Evolutionary conservation across 2,888 invertebrate genomes (phyloP), one percentile per base, ranked within the genome.

Genomic region (Neelides folsomi): DNA sequence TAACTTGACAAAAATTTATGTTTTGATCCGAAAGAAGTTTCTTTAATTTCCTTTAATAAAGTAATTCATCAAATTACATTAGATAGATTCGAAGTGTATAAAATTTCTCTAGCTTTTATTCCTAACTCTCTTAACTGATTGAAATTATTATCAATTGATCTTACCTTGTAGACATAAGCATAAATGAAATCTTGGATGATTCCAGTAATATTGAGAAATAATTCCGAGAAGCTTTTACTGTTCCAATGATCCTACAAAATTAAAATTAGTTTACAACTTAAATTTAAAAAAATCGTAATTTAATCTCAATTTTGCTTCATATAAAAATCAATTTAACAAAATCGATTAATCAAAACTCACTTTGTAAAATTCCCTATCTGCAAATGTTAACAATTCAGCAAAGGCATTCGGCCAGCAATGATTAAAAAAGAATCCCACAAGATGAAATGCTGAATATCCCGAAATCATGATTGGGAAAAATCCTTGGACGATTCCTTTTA

Each of bases 141-240:
- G n/a, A n/a, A n/a, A n/a, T n/a, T n/a, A n/a, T n/a, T n/a, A n/a
- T n/a, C n/a, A n/a, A n/a, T 27, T 27, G 27, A 27, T 27, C 41
- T 2, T n/a, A 49, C 49, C 34, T 51, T 51, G 34, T 51, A 51
- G 51, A 95, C 76, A 70, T 93, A 89, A 6, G 81, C 80, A 65
- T 88, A 86, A 1, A 95, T 75, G 92, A 92, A 95, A 62, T 89
- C 87, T 68, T 94, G 86, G 0, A 95, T 90, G 0, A 93, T 82
- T 12, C 86, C 78, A 70, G 95, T 95, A 94, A 94, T 95, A 4
- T 83, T 83, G 8, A 92, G 79, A 70, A 86, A 93, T 70, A 82
- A 95, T 13, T 75, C 75, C 0, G 81, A 79, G 70, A 81, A 92
- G n/a, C 80, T 79, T 0, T 81, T 80, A 1, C 83, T 79, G 46